Base-by-base conservation (phyloP, 92 coral and sea anemone genomes). In the Palythoa heliodiscus region DNA sequence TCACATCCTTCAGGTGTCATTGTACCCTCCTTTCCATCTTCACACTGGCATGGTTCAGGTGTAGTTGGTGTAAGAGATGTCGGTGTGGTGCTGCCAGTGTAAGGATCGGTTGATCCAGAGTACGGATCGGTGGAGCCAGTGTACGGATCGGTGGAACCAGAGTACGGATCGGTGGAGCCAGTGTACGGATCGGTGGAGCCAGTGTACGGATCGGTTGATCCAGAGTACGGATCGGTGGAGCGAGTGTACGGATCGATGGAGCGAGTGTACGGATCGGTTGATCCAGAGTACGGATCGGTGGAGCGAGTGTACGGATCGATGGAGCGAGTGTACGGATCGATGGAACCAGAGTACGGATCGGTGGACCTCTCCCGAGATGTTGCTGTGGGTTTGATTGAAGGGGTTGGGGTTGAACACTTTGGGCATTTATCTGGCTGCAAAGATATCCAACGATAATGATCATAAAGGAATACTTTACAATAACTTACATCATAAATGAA, bases 1-100 rank as follows among this genome's bases (percentile, higher is more conserved):
- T 82, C 75, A 35, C 93, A 91, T n/a, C 91, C 91, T 39, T 83
- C 88, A 13, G 84, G 35, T 47, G 78, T 86, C 58, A 73, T 35
- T 1, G 83, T 63, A 25, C 89, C 89, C 10, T 43, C 48, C 39
- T 69, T 52, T 15, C 93, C 93, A 70, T 88, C 86, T 24, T 68
- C 70, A 20, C 93, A 91, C 54, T 75, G 64, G 69, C 93, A 91
- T 14, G 89, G 91, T 52, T 87, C 55, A 13, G 89, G 64, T 64
- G 91, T 91, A 71, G 91, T 82, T 19, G 91, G 78, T 0, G 89
- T 71, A 4, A 91, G 60, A 1, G 82, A 52, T 8, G 82, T 12
- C 14, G 50, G 7, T 43, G 78, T 58, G 3, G 93, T 69, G 29
- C 48, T 72, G 29, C 70, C 12, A 8, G 87, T 78, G 35, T 38